Evolutionary conservation across 2,888 invertebrate species (phyloP).

Genomic region (Candidula unifasciata): DNA sequence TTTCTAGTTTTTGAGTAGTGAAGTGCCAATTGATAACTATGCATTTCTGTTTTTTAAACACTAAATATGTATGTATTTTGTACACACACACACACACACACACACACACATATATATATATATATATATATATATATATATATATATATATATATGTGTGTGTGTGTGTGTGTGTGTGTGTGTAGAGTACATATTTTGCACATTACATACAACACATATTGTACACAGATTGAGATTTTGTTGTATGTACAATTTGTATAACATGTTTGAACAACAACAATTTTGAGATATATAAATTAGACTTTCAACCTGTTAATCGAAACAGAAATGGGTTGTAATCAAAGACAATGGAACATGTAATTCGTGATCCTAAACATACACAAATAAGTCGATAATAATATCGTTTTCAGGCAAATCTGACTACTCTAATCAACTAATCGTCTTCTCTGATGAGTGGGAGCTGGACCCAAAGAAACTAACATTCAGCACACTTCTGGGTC

Average conservation of each 20-base stretch:
- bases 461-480: conserved; percentile 70
- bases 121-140: too few species aligned
- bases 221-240: too few species aligned
- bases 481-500: conserved; percentile 74
- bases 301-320: not conserved
- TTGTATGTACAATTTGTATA: not conserved
- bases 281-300: not conserved
- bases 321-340: not conserved
- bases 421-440: conserved; percentile 70
- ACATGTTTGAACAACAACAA: not conserved
- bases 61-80: too few species aligned
- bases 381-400: not conserved
- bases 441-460: conserved; percentile 75
- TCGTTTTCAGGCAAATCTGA: conserved; percentile 67
- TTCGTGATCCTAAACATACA: not conserved
- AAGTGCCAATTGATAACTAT: too few species aligned
- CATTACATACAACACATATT: too few species aligned
- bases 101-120: too few species aligned
- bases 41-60: too few species aligned
- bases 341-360: not conserved
- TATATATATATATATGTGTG: too few species aligned
- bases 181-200: too few species aligned
- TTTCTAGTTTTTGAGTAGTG: too few species aligned
- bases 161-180: too few species aligned
- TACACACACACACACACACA: too few species aligned